Percentiles rank a stretch among this genome's conserved stretches.
phyloP scores from a whole-genome alignment of 2,888 invertebrate species.

The Macrophya alboannulata region DNA sequence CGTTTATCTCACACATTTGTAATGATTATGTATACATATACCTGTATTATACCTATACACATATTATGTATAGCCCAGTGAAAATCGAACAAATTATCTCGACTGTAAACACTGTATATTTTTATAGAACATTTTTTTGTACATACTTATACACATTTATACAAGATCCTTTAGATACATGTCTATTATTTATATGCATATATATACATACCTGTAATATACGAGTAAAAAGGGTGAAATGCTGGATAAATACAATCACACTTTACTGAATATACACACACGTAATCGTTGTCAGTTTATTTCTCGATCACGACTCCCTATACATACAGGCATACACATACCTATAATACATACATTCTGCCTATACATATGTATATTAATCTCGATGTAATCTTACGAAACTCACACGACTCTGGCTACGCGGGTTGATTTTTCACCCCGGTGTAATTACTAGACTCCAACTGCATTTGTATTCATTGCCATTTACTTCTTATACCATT shows the following conservation, averaged over 20 bases:
- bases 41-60: neutral
- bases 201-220: neutral
- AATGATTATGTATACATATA: too few relatives aligned
- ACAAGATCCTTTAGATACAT: neutral
- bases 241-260: neutral
- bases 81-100: constrained; percentile 4
- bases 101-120: constrained; percentile 35
- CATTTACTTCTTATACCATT: too few relatives aligned
- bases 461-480: too few relatives aligned
- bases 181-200: constrained; percentile 1
- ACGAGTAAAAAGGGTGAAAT: neutral
- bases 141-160: too few relatives aligned
- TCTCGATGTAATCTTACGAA: neutral
- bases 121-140: neutral
- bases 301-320: neutral
- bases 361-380: too few relatives aligned
- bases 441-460: neutral
- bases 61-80: neutral
- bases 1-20: too few relatives aligned
- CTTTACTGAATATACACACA: neutral
- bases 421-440: neutral
- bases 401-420: neutral
- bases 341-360: too few relatives aligned
- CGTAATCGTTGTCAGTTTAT: neutral
- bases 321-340: too few relatives aligned